Conservation (phyloP, 2,113 vertebrate genomes). For the Peromyscus polionotus region DNA sequence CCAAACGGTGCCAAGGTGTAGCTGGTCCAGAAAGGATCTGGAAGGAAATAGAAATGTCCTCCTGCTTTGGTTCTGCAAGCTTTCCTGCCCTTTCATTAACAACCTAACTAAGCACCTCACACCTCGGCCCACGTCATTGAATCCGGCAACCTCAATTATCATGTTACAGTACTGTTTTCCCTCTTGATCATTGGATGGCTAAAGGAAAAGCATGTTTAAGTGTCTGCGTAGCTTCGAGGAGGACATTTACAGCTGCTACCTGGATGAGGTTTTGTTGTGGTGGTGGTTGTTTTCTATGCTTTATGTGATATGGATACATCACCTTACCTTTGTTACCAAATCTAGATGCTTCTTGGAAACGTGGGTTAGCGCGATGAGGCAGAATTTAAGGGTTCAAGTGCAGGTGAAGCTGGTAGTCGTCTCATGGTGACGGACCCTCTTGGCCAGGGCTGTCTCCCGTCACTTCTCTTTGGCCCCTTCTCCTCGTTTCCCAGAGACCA, state of each 20-base stretch:
- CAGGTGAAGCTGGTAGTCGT: neutral
- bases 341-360: neutral
- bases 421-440: too few species aligned
- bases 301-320: neutral
- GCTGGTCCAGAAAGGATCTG: neutral
- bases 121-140: rapidly evolving
- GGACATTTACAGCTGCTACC: neutral
- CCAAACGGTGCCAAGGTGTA: neutral
- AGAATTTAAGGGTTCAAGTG: neutral
- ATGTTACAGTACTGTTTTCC: neutral
- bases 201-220: too few species aligned
- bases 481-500: rapidly evolving
- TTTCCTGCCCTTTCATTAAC: neutral
- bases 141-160: neutral
- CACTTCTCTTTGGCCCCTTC: neutral
- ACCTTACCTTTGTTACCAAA: neutral
- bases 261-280: neutral
- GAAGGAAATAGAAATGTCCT: neutral
- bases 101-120: neutral
- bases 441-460: rapidly evolving
- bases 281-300: neutral
- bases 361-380: neutral
- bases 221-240: neutral
- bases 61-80: neutral
- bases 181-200: neutral